Conservation (phyloP, 2,888 invertebrate species). For the Colostygia pectinataria region DNA sequence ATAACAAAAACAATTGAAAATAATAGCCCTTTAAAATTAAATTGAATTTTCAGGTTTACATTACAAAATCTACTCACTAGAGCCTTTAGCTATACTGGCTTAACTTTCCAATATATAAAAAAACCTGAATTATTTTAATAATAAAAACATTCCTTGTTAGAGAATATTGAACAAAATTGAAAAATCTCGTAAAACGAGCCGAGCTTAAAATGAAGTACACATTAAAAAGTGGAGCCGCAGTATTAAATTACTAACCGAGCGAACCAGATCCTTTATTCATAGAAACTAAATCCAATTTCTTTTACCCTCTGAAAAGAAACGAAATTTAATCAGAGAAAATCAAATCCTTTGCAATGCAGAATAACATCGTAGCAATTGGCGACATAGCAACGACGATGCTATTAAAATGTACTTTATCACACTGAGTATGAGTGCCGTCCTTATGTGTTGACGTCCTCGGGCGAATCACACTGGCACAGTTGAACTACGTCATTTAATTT, state of each 20-base stretch:
- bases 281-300: constrained; percentile 6
- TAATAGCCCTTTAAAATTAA: too few species aligned
- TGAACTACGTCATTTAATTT: constrained; percentile 43
- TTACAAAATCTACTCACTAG: too few species aligned
- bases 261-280: constrained; percentile 9
- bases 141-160: too few species aligned
- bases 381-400: constrained; percentile 13
- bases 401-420: constrained; percentile 32
- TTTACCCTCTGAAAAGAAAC: constrained; percentile 8
- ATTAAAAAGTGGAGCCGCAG: background rate
- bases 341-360: constrained; percentile 19
- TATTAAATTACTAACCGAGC: constrained; percentile 3
- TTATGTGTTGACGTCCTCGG: constrained; percentile 37
- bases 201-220: constrained; percentile 6
- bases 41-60: too few species aligned
- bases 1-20: too few species aligned
- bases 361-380: constrained; percentile 23
- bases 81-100: too few species aligned
- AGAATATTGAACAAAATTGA: background rate
- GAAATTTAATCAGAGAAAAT: constrained; percentile 15
- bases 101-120: too few species aligned
- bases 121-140: too few species aligned
- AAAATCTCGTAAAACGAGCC: background rate
- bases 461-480: constrained; percentile 38
- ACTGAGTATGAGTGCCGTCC: constrained; percentile 38